Percentiles rank a stretch among this genome's conserved stretches.
Evolutionary conservation across 2,888 invertebrate genomes (phyloP).

Genomic region (Podotricha telesiphe): DNA sequence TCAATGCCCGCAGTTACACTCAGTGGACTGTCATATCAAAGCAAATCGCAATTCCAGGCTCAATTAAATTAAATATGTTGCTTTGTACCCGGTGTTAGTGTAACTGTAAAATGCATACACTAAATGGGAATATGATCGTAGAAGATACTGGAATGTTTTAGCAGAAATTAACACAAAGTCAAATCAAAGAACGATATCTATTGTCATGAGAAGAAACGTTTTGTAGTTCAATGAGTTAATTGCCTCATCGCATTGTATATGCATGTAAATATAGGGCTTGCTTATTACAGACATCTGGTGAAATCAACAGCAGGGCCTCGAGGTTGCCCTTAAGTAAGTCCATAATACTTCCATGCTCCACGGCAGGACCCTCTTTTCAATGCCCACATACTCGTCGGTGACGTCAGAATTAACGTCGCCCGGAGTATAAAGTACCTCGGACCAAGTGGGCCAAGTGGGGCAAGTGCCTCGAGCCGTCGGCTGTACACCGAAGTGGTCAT

Average conservation of each 20-base stretch:
- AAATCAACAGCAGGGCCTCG: too few relatives aligned
- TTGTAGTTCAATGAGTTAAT: constrained; percentile 3
- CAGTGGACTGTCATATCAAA: constrained; percentile 34
- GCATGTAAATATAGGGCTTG: constrained; percentile 31
- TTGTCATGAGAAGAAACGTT: not conserved
- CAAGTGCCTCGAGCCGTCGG: too few relatives aligned
- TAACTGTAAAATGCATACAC: constrained; percentile 30
- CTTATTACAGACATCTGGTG: too few relatives aligned
- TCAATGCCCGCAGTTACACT: constrained; percentile 14
- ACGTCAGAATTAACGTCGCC: too few relatives aligned
- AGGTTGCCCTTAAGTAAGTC: too few relatives aligned
- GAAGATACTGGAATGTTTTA: constrained; percentile 17
- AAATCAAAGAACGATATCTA: not conserved
- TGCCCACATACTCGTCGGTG: too few relatives aligned
- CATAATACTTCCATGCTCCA: too few relatives aligned
- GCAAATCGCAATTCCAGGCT: constrained; percentile 32
- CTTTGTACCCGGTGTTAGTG: constrained; percentile 31
- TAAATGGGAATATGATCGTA: constrained; percentile 25
- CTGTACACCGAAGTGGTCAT: too few relatives aligned
- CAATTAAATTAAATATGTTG: constrained; percentile 40
- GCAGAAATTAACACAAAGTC: not conserved
- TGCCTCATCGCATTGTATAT: not conserved
- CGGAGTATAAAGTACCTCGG: too few relatives aligned
- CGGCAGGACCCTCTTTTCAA: too few relatives aligned
- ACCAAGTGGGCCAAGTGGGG: too few relatives aligned